Base-by-base conservation (phyloP, 2,888 invertebrate genomes). In the Pseudolycoriella hygida region DNA sequence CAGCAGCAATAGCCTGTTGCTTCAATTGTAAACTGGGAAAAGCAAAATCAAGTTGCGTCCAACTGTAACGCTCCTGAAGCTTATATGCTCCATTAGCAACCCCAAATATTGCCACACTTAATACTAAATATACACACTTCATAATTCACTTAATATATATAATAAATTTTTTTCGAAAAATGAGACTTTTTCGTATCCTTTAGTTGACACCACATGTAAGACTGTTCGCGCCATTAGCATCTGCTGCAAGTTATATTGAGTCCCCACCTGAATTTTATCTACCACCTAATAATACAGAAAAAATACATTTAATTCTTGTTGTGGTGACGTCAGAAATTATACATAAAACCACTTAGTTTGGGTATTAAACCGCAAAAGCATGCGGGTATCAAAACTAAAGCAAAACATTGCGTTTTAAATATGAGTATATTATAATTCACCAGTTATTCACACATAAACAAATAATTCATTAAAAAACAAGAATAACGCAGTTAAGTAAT, bases 21-120 rank as follows among this genome's bases (percentile, higher is more conserved):
- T 76, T 73, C 8, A 72, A 65, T 43, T 67, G 64, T 17, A 72
- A 66, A 50, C 73, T 74, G 1, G 81, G 80, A 60, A 76, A 87
- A 34, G 75, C 77, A 64, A 77, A 88, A 61, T 88, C 86, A 57
- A 88, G 53, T 32, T 71, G 68, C 43, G 74, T 77, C 87, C 87
- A 88, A 44, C 75, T 73, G 57, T 75, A 86, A 48, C 77, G 67
- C 58, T 83, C 81, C 53, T 79, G 73, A 11, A 85, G 67, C 53
- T 73, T 74, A 45, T 61, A 61, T 17, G 61, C 56, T 5, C 53
- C 61, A 34, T 53, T 49, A n/a, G 49, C 48, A n/a, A 48, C 39
- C 34, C 49, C 30, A 42, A 47, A 17, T 17, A 37, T 2, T 3
- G 25, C n/a, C 15, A 38, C 19, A 39, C 39, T 25, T 25, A 20